These are phyloP conservation scores for Chrysolina americana DNA, from an alignment of 2,888 invertebrate species.

Conservation along the genomic window DNA sequence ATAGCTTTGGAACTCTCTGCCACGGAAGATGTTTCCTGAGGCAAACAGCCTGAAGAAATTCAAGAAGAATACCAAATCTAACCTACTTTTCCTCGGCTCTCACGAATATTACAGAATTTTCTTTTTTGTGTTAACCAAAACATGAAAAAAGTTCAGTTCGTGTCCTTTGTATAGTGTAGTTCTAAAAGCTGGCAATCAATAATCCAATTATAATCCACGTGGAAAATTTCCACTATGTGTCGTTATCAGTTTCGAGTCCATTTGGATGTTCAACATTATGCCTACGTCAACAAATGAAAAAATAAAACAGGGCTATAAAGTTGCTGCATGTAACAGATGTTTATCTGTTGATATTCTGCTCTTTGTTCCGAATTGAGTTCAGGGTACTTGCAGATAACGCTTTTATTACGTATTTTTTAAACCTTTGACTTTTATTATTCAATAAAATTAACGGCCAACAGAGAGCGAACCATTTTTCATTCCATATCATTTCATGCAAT, in stretches of 20 bases:
- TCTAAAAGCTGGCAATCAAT: not conserved
- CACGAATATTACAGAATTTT: no score
- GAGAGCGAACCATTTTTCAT: not conserved
- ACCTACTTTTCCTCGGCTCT: no score
- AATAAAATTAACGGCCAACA: constrained; percentile 11
- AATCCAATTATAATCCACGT: not conserved
- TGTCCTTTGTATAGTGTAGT: no score
- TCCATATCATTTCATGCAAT: constrained; percentile 7
- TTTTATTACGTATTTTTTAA: constrained; percentile 18
- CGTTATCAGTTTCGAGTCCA: constrained; percentile 8
- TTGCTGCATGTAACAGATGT: constrained; percentile 19
- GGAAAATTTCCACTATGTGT: not conserved
- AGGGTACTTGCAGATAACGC: constrained; percentile 15
- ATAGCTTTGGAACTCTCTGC: no score
- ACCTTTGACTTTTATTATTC: constrained; percentile 22
- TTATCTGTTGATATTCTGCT: constrained; percentile 21
- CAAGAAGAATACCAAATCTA: no score
- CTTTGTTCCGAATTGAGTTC: constrained; percentile 19
- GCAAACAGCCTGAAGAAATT: no score
- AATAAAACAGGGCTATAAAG: constrained; percentile 17
- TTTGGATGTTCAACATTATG: constrained; percentile 11
- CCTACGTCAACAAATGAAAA: constrained; percentile 16
- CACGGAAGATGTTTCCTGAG: no score
- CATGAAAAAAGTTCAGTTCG: no score
- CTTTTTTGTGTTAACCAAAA: no score